A percentile compares a stretch with the other conserved stretches of the same genome.
These are phyloP conservation scores for Scaptomyza tumidula DNA, from an alignment of 2,888 invertebrate genomes.

Conservation along the genomic window DNA sequence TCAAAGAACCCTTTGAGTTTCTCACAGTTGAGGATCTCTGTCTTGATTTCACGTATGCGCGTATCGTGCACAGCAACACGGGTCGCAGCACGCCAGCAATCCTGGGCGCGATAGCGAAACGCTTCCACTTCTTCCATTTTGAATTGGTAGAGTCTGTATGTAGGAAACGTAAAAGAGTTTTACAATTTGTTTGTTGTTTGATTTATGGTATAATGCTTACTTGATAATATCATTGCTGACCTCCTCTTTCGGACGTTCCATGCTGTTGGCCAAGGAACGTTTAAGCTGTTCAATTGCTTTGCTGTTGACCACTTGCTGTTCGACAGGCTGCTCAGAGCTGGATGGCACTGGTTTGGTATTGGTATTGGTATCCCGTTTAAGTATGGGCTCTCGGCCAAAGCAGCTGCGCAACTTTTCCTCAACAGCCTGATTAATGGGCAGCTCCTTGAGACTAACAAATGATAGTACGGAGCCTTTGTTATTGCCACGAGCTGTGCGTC, in stretches of 20 bases:
- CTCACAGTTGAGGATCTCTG: conserved; percentile 95
- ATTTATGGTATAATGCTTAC: conserved; percentile 67
- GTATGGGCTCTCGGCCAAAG: conserved; percentile 82
- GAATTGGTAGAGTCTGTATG: conserved; percentile 94
- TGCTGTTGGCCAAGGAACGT: conserved; percentile 19
- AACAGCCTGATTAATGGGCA: conserved; percentile 89
- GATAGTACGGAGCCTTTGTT: conserved; percentile 95
- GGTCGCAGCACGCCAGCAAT: conserved; percentile 98
- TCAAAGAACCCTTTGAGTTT: conserved; percentile 97
- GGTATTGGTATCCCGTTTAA: conserved; percentile 14
- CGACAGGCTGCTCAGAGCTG: background rate
- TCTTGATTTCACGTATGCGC: conserved; percentile 96
- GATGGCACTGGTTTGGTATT: conserved; percentile 75
- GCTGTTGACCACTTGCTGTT: conserved; percentile 1
- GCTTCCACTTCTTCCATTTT: conserved; percentile 98
- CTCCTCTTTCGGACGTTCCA: conserved; percentile 69
- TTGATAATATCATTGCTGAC: conserved; percentile 86
- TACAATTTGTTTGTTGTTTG: background rate
- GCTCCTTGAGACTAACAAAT: conserved; percentile 93
- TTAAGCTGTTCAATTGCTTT: conserved; percentile 22
- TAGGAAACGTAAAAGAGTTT: background rate
- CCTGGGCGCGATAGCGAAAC: conserved; percentile 96
- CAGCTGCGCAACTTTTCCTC: conserved; percentile 90
- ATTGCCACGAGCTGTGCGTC: conserved; percentile 94
- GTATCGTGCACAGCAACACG: conserved; percentile 97